A percentile compares a stretch with the other conserved stretches of the same genome.
Conservation (phyloP, 2,113 vertebrate genomes). For the Trachemys scripta region DNA sequence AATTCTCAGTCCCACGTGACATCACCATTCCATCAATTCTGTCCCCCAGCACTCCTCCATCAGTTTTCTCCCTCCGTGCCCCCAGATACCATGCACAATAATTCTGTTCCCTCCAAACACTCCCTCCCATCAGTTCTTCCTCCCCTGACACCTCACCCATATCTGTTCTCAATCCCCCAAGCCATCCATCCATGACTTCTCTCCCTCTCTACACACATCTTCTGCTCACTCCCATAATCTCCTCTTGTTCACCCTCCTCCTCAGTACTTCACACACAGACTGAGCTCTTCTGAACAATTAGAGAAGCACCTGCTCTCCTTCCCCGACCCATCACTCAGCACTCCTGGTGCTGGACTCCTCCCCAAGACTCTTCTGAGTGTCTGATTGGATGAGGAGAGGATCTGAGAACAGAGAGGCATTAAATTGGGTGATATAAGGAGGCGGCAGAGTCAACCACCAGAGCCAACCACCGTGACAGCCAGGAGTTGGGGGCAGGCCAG, state of each 20-base stretch:
- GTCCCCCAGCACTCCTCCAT: background rate
- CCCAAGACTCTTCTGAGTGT: background rate
- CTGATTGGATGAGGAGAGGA: background rate
- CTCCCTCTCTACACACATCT: background rate
- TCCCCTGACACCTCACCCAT: background rate
- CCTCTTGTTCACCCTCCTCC: background rate
- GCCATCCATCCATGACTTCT: background rate
- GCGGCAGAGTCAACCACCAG: no score
- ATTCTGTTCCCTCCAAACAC: background rate
- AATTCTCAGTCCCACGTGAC: background rate
- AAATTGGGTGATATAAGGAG: no score
- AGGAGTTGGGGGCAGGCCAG: no score
- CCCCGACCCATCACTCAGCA: background rate
- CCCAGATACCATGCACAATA: background rate
- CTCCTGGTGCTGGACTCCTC: background rate
- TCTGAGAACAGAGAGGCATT: no score
- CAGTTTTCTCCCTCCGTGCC: background rate
- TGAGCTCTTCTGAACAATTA: background rate
- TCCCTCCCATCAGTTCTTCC: background rate
- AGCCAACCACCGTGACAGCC: no score
- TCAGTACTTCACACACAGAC: background rate
- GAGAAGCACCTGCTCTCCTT: no score
- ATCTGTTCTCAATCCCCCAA: background rate
- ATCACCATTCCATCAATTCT: background rate
- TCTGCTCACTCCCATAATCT: no score